Conservation (phyloP, 2,797 vertebrate genomes). For the Tympanoctomys barrerae region DNA sequence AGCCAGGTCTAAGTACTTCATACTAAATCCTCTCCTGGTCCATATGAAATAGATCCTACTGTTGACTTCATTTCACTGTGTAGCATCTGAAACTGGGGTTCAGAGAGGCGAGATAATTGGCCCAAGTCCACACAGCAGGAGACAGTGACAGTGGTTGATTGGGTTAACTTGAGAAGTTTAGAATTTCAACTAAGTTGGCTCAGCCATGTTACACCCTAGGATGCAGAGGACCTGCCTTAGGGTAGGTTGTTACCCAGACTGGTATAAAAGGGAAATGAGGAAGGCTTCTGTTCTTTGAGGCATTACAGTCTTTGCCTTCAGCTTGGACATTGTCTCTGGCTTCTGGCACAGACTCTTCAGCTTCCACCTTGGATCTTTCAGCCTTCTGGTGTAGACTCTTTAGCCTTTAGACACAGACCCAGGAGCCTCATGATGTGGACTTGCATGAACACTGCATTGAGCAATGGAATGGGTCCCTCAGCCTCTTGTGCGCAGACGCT, state of each 20-base stretch:
- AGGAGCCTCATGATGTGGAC: neutral
- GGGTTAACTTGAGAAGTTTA: neutral
- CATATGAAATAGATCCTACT: neutral
- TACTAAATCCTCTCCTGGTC: neutral
- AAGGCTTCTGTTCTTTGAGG: neutral
- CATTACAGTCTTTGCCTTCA: neutral
- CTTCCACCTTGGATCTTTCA: neutral
- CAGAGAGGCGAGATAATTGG: conserved; percentile 15
- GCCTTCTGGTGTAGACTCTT: too few relatives aligned
- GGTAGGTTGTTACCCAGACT: neutral
- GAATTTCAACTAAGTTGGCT: neutral
- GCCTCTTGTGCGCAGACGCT: neutral
- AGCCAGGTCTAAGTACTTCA: neutral
- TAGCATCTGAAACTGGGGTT: conserved; percentile 17
- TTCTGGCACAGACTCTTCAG: neutral
- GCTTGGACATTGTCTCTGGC: too few relatives aligned
- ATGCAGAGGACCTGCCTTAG: neutral
- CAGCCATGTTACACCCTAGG: neutral
- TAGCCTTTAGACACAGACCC: neutral
- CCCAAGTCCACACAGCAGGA: neutral
- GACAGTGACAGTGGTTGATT: neutral
- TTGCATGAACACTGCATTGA: neutral
- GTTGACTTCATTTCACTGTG: neutral
- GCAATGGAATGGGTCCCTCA: neutral
- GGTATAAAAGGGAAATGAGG: neutral